These are phyloP conservation scores for Zonitis immaculata DNA, from an alignment of 2,888 invertebrate genomes.

Conservation along the genomic window DNA sequence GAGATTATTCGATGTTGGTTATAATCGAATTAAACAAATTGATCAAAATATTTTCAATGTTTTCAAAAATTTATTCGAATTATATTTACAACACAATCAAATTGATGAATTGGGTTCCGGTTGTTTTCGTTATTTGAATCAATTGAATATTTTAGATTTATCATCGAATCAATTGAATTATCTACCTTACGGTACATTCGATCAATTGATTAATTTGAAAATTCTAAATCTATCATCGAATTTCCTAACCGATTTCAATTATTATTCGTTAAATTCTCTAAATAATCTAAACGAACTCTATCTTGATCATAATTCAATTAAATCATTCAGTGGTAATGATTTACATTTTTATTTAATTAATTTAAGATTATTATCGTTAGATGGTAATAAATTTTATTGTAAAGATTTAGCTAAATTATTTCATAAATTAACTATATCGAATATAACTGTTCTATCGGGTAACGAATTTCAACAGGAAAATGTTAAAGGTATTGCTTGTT, in stretches of 20 bases:
- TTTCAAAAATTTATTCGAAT: background rate
- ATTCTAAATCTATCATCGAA: slow-evolving; percentile 3
- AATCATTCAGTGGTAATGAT: background rate
- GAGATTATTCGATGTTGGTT: slow-evolving; percentile 1
- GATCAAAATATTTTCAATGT: background rate
- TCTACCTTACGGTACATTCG: slow-evolving; percentile 4
- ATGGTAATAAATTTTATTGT: slow-evolving; percentile 4
- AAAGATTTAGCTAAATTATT: background rate
- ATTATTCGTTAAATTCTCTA: slow-evolving; percentile 1
- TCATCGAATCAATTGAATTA: slow-evolving; percentile 1
- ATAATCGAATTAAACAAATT: background rate
- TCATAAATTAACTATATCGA: background rate
- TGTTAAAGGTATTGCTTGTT: slow-evolving; percentile 4
- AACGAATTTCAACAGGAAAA: background rate
- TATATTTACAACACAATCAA: slow-evolving; percentile 5
- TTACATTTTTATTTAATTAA: background rate
- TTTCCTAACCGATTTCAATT: background rate
- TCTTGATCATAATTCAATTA: slow-evolving; percentile 4
- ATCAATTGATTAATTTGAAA: slow-evolving; percentile 1
- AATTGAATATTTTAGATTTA: background rate
- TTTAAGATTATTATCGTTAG: background rate
- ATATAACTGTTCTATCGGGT: background rate
- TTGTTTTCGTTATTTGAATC: background rate
- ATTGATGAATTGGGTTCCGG: background rate
- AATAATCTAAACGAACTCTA: background rate